Evolutionary conservation across 30 jellyfish, hydroid and myxozoan species (phyloP), one percentile per base, ranked within the genome.

Genomic region (Mastigias papua): DNA sequence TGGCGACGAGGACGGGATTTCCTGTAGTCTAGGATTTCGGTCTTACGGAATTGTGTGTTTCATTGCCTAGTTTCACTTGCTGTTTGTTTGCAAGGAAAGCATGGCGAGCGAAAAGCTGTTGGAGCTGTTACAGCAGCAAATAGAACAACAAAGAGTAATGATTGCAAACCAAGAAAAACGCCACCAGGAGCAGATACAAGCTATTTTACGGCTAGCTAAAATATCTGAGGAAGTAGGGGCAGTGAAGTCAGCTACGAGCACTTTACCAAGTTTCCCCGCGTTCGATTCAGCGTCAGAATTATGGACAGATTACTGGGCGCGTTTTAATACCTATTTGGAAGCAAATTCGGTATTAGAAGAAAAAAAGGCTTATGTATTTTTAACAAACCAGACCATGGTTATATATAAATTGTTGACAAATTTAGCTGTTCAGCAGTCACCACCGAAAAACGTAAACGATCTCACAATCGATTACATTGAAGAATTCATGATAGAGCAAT

Each of bases 401-500:
- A 42, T 66, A 17, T 80, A 80, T 91, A 26, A 64, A 48, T 33
- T 80, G 7, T 78, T 64, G 69, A 10, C 34, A 2, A 28, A 71
- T 34, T 17, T 20, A 82, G 90, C 68, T 6, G 5, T 8, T 20
- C 81, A 71, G 90, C 87, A 27, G n/a, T 7, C 10, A 16, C 37
- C 90, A 92, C 34, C 66, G 64, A 84, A 72, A 49, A 27, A 34
- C 0, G 51, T 84, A 1, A 84, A 54, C 21, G 69, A 84, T 5
- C 91, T 84, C 6, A 17, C 58, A 28, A 48, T 58, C 9, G 87
- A 72, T 27, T 82, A 82, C n/a, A 82, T 82, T 13, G 62, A 32
- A 7, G 79, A 82, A 5, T 19, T 46, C 58, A 82, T 82, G 92
- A 26, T 9, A 23, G 35, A 28, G 77, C 88, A 67, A 20, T 82